A percentile compares a stretch with the other conserved stretches of the same genome.
Conservation (phyloP, 2,113 vertebrate species). For the Planiliza haematocheilus region DNA sequence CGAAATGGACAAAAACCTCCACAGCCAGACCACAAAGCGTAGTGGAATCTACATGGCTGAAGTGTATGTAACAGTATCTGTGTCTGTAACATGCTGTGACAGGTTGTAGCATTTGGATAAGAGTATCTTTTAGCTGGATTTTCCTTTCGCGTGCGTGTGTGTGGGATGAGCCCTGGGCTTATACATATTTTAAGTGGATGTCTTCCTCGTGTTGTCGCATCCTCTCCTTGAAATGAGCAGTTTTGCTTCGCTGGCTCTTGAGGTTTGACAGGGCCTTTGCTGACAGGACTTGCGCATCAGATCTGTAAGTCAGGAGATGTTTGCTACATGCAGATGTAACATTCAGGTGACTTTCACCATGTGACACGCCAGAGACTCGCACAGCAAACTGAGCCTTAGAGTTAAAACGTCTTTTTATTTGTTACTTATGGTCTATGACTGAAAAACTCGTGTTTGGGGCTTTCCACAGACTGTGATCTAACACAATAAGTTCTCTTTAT, state of each 20-base stretch:
- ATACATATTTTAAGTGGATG: conserved; percentile 72
- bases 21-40: background rate
- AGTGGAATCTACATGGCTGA: conserved; percentile 3
- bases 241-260: conserved; percentile 63
- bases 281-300: conserved; percentile 40
- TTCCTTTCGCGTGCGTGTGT: conserved; percentile 10
- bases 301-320: conserved; percentile 12
- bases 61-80: background rate
- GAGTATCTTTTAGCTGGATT: conserved; percentile 37
- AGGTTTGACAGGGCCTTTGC: conserved; percentile 53
- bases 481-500: conserved; percentile 10
- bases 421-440: too few species aligned
- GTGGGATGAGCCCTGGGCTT: conserved; percentile 29
- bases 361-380: background rate
- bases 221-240: conserved; percentile 53
- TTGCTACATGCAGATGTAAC: conserved; percentile 6
- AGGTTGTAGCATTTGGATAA: conserved; percentile 36
- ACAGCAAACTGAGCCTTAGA: background rate
- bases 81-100: conserved; percentile 34
- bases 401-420: too few species aligned
- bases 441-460: background rate
- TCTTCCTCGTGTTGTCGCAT: conserved; percentile 59
- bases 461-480: conserved; percentile 17
- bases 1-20: background rate
- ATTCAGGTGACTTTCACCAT: background rate